A percentile compares a stretch with the other conserved stretches of the same genome.
Conservation (phyloP, 2,888 invertebrate genomes). For the Hirtodrosophila histrioides region DNA sequence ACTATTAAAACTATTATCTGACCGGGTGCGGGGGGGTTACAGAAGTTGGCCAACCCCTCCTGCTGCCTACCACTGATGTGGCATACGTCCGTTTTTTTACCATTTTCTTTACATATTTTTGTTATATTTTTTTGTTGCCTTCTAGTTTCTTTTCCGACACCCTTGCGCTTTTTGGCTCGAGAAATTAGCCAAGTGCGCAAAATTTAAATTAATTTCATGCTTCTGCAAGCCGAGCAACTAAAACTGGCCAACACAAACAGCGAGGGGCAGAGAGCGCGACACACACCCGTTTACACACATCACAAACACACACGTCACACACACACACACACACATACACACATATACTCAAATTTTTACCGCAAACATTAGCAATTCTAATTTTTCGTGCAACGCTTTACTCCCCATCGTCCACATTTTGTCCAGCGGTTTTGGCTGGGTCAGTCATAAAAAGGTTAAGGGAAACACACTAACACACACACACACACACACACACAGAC, state of each 20-base stretch:
- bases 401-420: constrained; percentile 42
- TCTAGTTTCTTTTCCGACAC: constrained; percentile 13
- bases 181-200: constrained; percentile 72
- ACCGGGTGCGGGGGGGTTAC: constrained; percentile 1
- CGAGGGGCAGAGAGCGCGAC: constrained; percentile 34
- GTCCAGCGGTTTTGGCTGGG: constrained; percentile 60
- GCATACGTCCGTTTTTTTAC: constrained; percentile 24
- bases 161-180: constrained; percentile 52
- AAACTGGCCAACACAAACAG: constrained; percentile 58
- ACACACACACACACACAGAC: constrained; percentile 25
- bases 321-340: constrained; percentile 11
- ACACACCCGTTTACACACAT: constrained; percentile 21
- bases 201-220: constrained; percentile 73
- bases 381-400: constrained; percentile 64
- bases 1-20: constrained; percentile 72
- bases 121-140: constrained; percentile 1
- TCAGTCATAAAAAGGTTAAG: constrained; percentile 71
- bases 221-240: constrained; percentile 69
- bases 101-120: constrained; percentile 8
- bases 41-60: not conserved
- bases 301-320: constrained; percentile 26
- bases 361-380: constrained; percentile 73
- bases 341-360: constrained; percentile 58
- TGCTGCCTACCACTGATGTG: constrained; percentile 10
- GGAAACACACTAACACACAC: constrained; percentile 41